Conservation (phyloP, 2,113 vertebrate species). For the Notarius quadriscutis region DNA sequence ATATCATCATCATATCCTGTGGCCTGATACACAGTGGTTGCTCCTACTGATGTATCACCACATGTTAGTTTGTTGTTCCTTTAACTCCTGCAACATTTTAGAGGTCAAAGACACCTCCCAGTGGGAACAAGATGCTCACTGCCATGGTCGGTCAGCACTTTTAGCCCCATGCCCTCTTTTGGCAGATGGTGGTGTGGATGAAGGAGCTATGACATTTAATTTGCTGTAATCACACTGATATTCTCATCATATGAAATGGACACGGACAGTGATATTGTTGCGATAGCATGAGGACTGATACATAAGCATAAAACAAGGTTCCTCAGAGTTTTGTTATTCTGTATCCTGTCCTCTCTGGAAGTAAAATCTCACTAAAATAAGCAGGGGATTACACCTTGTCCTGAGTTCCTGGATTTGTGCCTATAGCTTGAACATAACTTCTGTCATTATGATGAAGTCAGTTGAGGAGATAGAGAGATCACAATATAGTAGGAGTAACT, state of each 20-base stretch:
- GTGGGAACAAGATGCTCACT: constrained; percentile 29
- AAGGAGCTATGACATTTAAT: constrained; percentile 48
- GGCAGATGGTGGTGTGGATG: constrained; percentile 50
- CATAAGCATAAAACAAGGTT: not conserved
- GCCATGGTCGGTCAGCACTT: constrained; percentile 41
- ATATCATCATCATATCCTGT: not conserved
- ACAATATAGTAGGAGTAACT: not conserved
- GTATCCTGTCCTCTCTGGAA: constrained; percentile 4
- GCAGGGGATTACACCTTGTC: not conserved
- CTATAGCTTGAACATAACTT: not conserved
- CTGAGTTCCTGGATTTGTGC: not conserved
- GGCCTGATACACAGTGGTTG: not conserved
- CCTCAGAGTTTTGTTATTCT: constrained; percentile 33
- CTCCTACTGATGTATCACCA: not conserved
- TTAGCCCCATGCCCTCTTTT: constrained; percentile 6
- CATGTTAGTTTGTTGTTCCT: constrained; percentile 17
- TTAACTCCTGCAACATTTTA: constrained; percentile 30
- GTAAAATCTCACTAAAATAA: constrained; percentile 39
- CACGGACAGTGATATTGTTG: not conserved
- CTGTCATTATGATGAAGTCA: constrained; percentile 18
- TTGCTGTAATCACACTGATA: constrained; percentile 31
- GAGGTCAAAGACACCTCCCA: constrained; percentile 33
- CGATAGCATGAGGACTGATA: not conserved
- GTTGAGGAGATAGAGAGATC: constrained; percentile 18
- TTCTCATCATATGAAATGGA: constrained; percentile 20